Evolutionary conservation across 2,113 vertebrate species (phyloP).

Genomic region (Ceuthmochares aereus): DNA sequence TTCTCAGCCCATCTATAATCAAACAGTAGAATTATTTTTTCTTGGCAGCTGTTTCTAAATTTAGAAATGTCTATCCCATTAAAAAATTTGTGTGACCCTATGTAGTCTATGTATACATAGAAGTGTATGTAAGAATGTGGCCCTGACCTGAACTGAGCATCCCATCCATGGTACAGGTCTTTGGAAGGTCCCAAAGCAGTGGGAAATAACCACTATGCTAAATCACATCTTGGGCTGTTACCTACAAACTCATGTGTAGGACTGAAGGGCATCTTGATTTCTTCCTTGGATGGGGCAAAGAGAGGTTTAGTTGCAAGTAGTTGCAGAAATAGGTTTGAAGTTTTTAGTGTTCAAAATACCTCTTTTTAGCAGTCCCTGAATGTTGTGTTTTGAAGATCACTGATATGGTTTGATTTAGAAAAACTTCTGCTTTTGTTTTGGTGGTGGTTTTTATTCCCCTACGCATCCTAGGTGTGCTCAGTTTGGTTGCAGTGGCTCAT

Average conservation of each 20-base stretch:
- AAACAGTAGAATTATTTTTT: background rate
- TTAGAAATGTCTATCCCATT: background rate
- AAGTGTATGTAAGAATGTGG: background rate
- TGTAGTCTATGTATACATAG: background rate
- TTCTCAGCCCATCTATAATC: background rate
- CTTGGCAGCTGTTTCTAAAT: constrained; percentile 11
- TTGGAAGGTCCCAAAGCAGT: background rate
- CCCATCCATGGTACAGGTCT: background rate
- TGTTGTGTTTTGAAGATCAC: background rate
- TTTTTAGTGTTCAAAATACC: background rate
- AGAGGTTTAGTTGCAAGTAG: background rate
- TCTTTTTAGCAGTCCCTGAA: background rate
- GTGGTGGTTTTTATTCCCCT: fast-evolving
- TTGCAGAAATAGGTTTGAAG: background rate
- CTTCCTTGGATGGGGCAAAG: background rate
- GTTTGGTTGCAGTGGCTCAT: background rate
- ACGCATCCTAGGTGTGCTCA: fast-evolving
- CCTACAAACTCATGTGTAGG: background rate
- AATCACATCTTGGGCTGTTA: background rate
- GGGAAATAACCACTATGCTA: background rate
- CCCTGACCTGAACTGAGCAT: background rate
- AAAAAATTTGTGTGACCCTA: background rate
- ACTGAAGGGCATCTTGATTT: background rate
- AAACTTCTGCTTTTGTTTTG: background rate
- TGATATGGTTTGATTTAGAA: background rate